phyloP scores from a whole-genome alignment of 2,888 invertebrate species.

The Macroteleia sp. region DNA sequence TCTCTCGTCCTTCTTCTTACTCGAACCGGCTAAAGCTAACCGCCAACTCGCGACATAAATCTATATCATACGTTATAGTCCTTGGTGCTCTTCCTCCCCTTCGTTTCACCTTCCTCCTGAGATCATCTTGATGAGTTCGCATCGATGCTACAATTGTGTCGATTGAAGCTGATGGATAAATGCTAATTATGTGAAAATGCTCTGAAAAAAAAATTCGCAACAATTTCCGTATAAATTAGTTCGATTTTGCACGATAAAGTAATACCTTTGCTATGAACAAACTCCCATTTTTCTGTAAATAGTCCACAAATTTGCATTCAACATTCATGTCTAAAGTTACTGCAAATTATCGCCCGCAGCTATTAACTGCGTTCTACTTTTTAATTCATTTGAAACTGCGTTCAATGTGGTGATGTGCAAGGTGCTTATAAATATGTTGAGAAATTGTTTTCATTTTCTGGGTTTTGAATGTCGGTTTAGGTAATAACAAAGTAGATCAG shows the following conservation, averaged over 20 bases:
- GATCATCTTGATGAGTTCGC: conserved; percentile 41
- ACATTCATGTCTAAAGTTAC: not conserved
- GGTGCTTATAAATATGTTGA: no score
- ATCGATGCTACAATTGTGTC: conserved; percentile 36
- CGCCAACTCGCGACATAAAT: conserved; percentile 73
- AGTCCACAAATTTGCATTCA: conserved; percentile 24
- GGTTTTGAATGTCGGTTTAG: no score
- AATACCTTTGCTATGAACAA: not conserved
- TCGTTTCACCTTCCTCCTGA: conserved; percentile 4
- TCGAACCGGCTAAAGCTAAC: conserved; percentile 53
- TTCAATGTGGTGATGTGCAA: no score
- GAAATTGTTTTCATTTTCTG: not conserved
- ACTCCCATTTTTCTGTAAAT: conserved; percentile 3
- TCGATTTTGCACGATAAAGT: conserved; percentile 23
- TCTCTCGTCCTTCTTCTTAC: conserved; percentile 12
- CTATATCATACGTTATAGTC: conserved; percentile 73
- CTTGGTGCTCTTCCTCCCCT: conserved; percentile 22
- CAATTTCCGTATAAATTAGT: conserved; percentile 29
- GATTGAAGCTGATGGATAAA: conserved; percentile 41
- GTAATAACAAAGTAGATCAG: no score
- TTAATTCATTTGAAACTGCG: not conserved
- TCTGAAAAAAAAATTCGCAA: not conserved
- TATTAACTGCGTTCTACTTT: conserved; percentile 1
- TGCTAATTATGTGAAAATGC: conserved; percentile 50
- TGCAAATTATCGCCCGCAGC: conserved; percentile 37